Evolutionary conservation across 2,888 invertebrate species (phyloP), one percentile per base, ranked within the genome.

Genomic region (Drosophila meridionalis): DNA sequence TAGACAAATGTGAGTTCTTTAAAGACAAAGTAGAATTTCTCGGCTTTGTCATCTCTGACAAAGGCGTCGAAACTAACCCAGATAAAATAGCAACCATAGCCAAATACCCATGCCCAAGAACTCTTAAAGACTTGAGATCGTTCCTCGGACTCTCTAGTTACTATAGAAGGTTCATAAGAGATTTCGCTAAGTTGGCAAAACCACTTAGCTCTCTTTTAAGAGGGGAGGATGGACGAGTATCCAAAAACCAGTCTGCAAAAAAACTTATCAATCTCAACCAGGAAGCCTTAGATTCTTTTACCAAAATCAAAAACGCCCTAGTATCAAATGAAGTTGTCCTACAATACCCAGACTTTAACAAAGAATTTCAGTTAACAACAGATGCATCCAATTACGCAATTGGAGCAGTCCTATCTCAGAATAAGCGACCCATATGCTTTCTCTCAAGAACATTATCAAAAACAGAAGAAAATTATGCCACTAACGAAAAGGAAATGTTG

Each of bases 111-210:
- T 9, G 7, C 8, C 58, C 63, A 2, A 69, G 45, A 38, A 58
- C 52, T 0, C 12, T 53, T 4, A 62, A 32, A 34, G 43, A 68
- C 4, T n/a, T 59, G 8, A 56, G 60, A 42, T 53, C 53, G 0
- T 60, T 67, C 36, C 26, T 67, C 4, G 55, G 55, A 11, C 48
- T 40, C 3, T 45, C 55, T 36, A 45, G 63, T 2, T 63, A 58
- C 3, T 58, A 43, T 12, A 34, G 65, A 32, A 58, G 58, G n/a
- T 50, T 67, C 26, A 56, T 67, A 11, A 11, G 3, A 38, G n/a
- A 53, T 32, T 59, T 45, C 38, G 66, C 56, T 36, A 61, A 67
- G n/a, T 7, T 69, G 3, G 62, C 57, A 32, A 67, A 67, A 11
- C 42, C 42, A 14, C 14, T 42, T 20, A 20, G 20, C 20, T 20